Percentiles rank a stretch among this genome's conserved stretches.
Conservation (phyloP, 2,797 vertebrate species). For the Gouania willdenowi region DNA sequence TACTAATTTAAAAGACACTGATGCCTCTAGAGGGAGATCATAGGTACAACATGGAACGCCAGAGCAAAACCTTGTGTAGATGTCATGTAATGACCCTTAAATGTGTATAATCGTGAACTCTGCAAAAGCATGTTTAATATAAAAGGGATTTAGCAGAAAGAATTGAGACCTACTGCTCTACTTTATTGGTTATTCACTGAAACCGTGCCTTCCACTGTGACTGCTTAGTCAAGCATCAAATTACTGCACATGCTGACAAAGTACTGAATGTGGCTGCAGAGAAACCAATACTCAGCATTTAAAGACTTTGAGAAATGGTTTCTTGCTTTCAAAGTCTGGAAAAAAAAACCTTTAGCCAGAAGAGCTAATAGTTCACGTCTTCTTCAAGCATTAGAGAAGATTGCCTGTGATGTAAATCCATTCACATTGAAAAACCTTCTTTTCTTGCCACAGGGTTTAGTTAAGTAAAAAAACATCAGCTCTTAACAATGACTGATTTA, state of each 20-base stretch:
- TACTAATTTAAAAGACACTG: too few relatives aligned
- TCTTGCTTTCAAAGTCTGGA: not conserved
- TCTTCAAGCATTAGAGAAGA: conserved; percentile 5
- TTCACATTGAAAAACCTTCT: not conserved
- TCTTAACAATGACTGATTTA: not conserved
- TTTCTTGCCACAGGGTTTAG: not conserved
- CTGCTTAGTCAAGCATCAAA: not conserved
- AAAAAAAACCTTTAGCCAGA: not conserved
- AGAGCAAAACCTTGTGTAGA: too few relatives aligned
- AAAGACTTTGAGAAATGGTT: not conserved
- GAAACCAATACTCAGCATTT: not conserved
- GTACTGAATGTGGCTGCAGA: not conserved
- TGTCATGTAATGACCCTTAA: too few relatives aligned
- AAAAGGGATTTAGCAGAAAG: too few relatives aligned
- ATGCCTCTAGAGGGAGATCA: too few relatives aligned
- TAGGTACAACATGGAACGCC: too few relatives aligned
- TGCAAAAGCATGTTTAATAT: too few relatives aligned
- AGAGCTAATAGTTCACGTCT: not conserved
- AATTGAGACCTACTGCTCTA: too few relatives aligned
- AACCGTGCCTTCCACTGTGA: not conserved
- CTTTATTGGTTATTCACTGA: too few relatives aligned
- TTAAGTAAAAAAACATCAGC: not conserved
- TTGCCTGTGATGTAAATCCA: not conserved
- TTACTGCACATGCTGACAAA: not conserved
- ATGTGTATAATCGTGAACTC: too few relatives aligned